phyloP scores from a whole-genome alignment of 2,113 vertebrate genomes.

The Phylloscopus whistleri region DNA sequence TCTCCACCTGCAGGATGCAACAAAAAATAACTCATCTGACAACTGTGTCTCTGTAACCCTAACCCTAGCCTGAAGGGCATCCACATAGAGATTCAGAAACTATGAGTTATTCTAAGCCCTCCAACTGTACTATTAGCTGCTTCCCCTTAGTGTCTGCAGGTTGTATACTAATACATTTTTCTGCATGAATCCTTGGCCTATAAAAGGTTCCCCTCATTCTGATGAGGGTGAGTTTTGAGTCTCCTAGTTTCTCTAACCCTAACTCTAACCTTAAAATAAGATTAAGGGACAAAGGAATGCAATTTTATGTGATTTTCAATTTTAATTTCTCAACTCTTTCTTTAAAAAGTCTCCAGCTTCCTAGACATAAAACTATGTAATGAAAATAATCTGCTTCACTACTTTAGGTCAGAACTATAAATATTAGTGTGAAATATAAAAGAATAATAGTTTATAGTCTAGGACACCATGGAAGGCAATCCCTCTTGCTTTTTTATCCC shows the following conservation, averaged over 20 bases:
- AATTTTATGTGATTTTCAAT: not conserved
- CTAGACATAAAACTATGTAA: not conserved
- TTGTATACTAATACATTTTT: not conserved
- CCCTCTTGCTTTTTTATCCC: not conserved
- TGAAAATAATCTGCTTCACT: not conserved
- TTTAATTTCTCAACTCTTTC: not conserved
- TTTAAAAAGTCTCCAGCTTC: not conserved
- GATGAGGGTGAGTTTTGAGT: not conserved
- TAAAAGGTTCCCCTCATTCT: not conserved
- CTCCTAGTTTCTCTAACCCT: not conserved
- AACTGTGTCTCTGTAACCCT: not conserved
- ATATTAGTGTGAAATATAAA: not conserved
- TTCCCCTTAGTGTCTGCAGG: not conserved
- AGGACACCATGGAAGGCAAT: not conserved
- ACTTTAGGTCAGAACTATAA: not conserved
- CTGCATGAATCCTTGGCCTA: rapidly evolving
- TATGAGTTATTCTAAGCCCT: not conserved
- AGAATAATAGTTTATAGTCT: not conserved
- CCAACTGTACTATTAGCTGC: not conserved
- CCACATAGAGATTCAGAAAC: not conserved
- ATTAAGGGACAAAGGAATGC: not conserved
- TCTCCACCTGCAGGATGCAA: not conserved
- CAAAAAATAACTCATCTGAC: not conserved
- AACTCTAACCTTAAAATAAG: not conserved
- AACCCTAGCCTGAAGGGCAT: not conserved